Evolutionary conservation across 30 jellyfish, hydroid and myxozoan species (phyloP).

Genomic region (Rhopilema esculentum): DNA sequence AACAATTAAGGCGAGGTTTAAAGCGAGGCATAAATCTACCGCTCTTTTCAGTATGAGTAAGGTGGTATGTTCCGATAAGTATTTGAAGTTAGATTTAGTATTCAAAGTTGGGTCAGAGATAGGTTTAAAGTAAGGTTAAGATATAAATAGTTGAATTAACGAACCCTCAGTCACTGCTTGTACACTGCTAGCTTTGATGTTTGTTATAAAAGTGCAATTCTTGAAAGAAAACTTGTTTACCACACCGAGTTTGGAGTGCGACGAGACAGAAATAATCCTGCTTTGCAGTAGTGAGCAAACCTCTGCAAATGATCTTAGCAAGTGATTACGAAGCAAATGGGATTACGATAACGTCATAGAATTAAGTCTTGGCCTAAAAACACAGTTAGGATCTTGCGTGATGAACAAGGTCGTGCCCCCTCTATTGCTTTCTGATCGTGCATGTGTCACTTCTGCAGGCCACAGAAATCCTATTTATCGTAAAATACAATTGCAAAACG

Average conservation of each 20-base stretch:
- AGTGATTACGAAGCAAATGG: not conserved
- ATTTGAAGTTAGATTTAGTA: no score
- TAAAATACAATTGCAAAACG: not conserved
- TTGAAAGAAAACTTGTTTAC: not conserved
- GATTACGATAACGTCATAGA: slow-evolving; percentile 10
- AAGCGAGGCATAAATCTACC: no score
- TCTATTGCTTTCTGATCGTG: not conserved
- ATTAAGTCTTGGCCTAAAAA: not conserved
- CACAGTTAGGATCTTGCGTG: slow-evolving; percentile 11
- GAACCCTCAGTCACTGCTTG: not conserved
- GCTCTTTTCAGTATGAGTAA: no score
- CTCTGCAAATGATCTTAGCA: slow-evolving; percentile 1
- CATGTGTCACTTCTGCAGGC: slow-evolving; percentile 1
- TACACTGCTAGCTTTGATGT: not conserved
- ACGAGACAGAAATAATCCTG: not conserved
- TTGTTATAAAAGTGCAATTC: not conserved
- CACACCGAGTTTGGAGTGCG: not conserved
- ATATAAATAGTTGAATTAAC: no score
- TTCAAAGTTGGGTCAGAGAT: no score
- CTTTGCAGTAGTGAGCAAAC: slow-evolving; percentile 17
- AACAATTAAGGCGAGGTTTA: no score
- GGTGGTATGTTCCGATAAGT: no score
- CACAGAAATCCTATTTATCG: not conserved
- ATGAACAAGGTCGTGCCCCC: slow-evolving; percentile 23
- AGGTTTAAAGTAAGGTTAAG: no score